Percentiles rank a stretch among this genome's conserved stretches.
Evolutionary conservation across 2,113 vertebrate genomes (phyloP).

Genomic region (Chelonoidis abingdonii): DNA sequence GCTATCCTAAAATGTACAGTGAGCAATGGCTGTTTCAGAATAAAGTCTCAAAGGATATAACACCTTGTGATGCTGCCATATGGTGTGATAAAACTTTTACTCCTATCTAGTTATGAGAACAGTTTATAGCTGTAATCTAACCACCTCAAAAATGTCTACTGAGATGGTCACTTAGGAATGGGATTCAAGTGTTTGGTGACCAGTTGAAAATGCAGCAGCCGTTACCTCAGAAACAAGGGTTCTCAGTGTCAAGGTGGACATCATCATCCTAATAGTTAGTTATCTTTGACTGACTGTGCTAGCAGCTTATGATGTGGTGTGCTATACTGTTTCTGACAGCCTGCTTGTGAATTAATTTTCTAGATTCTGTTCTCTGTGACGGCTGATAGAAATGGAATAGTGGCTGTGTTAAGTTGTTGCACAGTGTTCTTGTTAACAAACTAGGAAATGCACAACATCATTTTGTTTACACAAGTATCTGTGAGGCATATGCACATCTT

Average conservation of each 20-base stretch:
- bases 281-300: neutral
- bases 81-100: neutral
- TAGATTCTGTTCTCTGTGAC: neutral
- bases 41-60: neutral
- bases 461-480: rapidly evolving
- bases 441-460: neutral
- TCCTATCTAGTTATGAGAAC: neutral
- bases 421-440: neutral
- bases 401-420: neutral
- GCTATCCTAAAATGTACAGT: neutral
- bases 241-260: neutral
- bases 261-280: neutral
- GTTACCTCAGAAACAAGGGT: neutral
- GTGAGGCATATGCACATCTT: neutral
- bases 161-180: neutral
- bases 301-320: neutral
- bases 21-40: neutral
- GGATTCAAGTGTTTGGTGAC: neutral
- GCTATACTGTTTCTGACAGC: neutral
- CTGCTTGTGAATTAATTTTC: neutral
- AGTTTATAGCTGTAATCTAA: neutral
- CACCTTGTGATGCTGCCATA: neutral
- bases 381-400: neutral
- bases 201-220: neutral
- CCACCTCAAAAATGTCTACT: neutral